Evolutionary conservation across 2,888 invertebrate genomes (phyloP), one percentile per base, ranked within the genome.

Genomic region (Neoscelio sp.): DNA sequence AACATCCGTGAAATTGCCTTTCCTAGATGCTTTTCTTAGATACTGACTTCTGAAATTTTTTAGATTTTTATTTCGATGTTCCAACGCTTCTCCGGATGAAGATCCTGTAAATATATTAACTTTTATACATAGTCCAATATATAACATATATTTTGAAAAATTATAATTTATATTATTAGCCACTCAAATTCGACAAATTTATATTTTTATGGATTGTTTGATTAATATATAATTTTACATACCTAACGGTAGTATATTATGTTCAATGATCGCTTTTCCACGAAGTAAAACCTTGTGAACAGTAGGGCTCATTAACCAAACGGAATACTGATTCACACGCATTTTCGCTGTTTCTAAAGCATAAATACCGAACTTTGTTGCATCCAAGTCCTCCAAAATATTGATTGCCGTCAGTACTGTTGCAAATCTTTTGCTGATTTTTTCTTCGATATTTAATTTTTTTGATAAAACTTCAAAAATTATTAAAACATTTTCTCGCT

Each of bases 281-380:
- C 58, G 48, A 38, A 56, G 4, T 18, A 68, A 8, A 20, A 68
- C 48, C 17, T 68, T 68, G 20, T 68, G 68, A 20, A 68, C 58
- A 0, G 70, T 70, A 10, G 68, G 68, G 8, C 38, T 23, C 20
- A 56, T 54, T 6, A 44, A 48, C 48, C 54, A 58, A 44, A 54
- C 56, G 12, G 44, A 23, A 35, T 68, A 68, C 30, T 12, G 35
- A 26, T 58, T 15, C 7, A 56, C 13, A 1, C 58, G 7, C 8
- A 46, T 38, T 48, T 58, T 10, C 10, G 70, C 70, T 20, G 70
- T 50, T 18, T 38, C 54, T 15, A 70, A 38, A 48, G 58, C 48
- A 56, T 28, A 68, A 13, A 5, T 33, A 4, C 50, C 40, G 40
- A 70, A 70, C 60, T 70, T 70, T 10, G 1, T 17, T 8, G 20